Evolutionary conservation across 2,113 vertebrate genomes (phyloP).

Genomic region (Scomber colias): DNA sequence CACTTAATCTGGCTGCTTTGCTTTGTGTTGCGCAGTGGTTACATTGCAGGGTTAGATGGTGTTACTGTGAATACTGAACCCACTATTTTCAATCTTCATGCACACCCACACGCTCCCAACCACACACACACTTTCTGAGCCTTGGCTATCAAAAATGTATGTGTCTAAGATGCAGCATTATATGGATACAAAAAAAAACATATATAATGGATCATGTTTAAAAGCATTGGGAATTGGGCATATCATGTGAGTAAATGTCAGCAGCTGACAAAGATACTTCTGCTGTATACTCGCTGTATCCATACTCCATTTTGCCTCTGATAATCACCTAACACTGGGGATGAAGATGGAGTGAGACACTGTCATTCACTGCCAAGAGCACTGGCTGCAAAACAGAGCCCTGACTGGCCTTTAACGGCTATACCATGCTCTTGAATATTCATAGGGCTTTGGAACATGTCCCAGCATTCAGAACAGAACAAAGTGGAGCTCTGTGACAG

Average conservation of each 20-base stretch:
- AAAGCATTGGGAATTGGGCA: neutral
- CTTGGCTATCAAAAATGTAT: neutral
- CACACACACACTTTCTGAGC: neutral
- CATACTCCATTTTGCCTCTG: constrained; percentile 12
- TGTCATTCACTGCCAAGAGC: constrained; percentile 40
- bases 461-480: constrained; percentile 37
- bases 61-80: neutral
- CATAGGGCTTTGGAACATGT: constrained; percentile 33
- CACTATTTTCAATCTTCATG: neutral
- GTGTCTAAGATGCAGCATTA: neutral
- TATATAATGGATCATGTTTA: neutral
- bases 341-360: constrained; percentile 11
- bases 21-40: constrained; percentile 12
- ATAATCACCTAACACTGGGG: constrained; percentile 14
- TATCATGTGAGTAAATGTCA: neutral
- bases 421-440: constrained; percentile 61
- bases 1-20: constrained; percentile 31
- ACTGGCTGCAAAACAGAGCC: constrained; percentile 46
- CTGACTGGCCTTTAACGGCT: constrained; percentile 28
- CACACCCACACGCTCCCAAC: constrained; percentile 5
- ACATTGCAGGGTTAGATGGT: neutral
- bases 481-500: constrained; percentile 15
- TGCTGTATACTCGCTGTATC: constrained; percentile 1
- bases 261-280: constrained; percentile 7
- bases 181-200: neutral